phyloP scores from a whole-genome alignment of 2,888 invertebrate species.

The Choristoneura rosaceana region DNA sequence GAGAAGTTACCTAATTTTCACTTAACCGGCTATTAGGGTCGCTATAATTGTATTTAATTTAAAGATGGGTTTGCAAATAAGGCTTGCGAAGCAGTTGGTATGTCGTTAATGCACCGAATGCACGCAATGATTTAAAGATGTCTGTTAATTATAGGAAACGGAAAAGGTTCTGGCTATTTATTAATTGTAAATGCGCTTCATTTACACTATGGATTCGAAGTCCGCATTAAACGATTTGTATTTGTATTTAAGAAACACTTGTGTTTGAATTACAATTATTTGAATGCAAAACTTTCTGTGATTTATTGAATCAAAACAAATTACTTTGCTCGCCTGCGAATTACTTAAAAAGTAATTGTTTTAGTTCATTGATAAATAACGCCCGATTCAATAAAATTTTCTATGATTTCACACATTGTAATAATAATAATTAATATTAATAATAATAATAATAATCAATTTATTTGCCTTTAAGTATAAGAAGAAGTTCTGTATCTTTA shows the following conservation, averaged over 20 bases:
- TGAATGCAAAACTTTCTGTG: not conserved
- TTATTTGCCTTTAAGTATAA: too few relatives aligned
- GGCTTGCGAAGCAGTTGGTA: not conserved
- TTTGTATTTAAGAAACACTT: not conserved
- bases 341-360: too few relatives aligned
- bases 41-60: slow-evolving; percentile 19
- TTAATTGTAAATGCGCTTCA: not conserved
- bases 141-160: not conserved
- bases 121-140: not conserved
- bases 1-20: slow-evolving; percentile 27
- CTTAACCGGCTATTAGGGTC: slow-evolving; percentile 13
- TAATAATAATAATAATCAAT: too few relatives aligned
- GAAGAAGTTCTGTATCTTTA: too few relatives aligned
- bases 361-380: too few relatives aligned
- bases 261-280: not conserved
- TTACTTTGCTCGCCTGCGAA: too few relatives aligned
- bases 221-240: too few relatives aligned
- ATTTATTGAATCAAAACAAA: too few relatives aligned
- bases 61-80: slow-evolving; percentile 1
- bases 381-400: too few relatives aligned
- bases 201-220: too few relatives aligned
- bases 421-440: too few relatives aligned
- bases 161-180: not conserved
- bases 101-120: not conserved
- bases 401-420: too few relatives aligned